Base-by-base conservation (phyloP, 2,113 vertebrate genomes). In the Hydropotes inermis region DNA sequence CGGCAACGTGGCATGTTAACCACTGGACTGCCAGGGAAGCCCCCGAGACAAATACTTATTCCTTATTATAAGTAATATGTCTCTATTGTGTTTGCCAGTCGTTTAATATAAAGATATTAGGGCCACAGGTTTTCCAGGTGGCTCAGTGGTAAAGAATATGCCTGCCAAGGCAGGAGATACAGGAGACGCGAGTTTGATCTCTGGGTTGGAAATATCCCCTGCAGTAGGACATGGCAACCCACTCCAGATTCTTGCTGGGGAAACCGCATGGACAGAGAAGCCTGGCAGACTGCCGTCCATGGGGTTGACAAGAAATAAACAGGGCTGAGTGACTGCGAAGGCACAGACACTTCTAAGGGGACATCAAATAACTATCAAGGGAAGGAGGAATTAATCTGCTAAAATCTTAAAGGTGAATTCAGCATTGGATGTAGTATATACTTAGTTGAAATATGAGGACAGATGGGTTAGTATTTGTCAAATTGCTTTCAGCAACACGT, bases 121-220 rank as follows among this genome's bases (percentile, higher is more conserved):
- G 67, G 43, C 6, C 67, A 23, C n/a, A 70, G 23, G 19, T 39
- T 70, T 70, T 21, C 36, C 19, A 70, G 10, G 19, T 39, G 67
- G n/a, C n/a, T 70, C n/a, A 70, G n/a, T 70, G n/a, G 67, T 70
- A 12, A 70, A 39, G 67, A 70, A 39, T 39, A 70, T 70, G 67
- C n/a, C 67, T 6, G 17, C 19, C 67, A 70, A 12, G 23, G 67
- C n/a, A 70, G 19, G 19, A 70, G n/a, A 39, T 39, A 23, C 23
- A 25, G 23, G 11, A 76, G 39, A 76, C 2, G 23, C 0, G 23
- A 43, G 39, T 15, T 76, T 3, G 6, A 7, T 43, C 23, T 23
- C 70, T 43, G 6, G 23, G 6, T 76, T 76, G 70, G 70, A 43
- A 43, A 27, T 25, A 76, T 25, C 3, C 70, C 36, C 36, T 76